phyloP scores from a whole-genome alignment of 2,113 vertebrate species.

The Chrysochloris asiatica region DNA sequence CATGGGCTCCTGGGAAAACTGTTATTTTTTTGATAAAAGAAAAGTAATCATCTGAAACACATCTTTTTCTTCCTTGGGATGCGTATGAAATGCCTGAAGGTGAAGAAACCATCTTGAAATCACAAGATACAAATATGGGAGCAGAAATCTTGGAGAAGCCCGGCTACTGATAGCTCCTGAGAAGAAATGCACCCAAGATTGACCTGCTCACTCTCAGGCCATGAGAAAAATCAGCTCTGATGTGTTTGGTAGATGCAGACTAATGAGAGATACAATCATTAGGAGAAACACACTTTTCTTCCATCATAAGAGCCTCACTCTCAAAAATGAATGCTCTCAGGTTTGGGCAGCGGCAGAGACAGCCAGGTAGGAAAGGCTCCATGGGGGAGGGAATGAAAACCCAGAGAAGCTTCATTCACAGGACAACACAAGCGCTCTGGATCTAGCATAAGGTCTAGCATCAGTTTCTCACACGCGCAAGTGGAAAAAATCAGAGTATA shows the following conservation, averaged over 20 bases:
- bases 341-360: no score
- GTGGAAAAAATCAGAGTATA: no score
- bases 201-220: background rate
- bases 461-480: no score
- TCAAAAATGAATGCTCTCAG: no score
- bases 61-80: background rate
- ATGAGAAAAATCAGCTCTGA: background rate
- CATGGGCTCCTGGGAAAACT: background rate
- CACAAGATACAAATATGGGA: background rate
- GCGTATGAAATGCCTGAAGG: background rate
- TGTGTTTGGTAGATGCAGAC: rapidly evolving
- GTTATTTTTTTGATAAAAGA: background rate
- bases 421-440: no score
- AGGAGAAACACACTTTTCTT: background rate
- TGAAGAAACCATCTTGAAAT: background rate
- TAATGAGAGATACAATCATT: background rate
- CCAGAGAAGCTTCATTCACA: no score
- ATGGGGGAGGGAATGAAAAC: no score
- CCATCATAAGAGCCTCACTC: background rate
- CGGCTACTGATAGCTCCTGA: background rate
- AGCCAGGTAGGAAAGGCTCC: no score
- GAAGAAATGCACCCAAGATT: background rate
- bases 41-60: background rate
- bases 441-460: no score
- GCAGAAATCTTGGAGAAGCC: background rate